Evolutionary conservation across 2,113 vertebrate genomes (phyloP).

Genomic region (Prunella himalayana): DNA sequence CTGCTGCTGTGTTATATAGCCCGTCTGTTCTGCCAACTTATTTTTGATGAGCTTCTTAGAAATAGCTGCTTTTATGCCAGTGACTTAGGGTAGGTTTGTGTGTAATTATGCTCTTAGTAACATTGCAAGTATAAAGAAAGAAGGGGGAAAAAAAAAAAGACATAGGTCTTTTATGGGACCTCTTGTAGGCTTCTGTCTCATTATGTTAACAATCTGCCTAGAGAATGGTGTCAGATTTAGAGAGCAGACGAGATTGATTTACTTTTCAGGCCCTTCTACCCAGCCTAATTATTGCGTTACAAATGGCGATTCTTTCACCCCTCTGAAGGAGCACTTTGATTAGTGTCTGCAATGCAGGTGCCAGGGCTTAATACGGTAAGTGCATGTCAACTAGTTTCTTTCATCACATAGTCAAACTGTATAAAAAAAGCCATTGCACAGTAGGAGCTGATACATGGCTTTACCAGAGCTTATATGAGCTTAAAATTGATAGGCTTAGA

Average conservation of each 20-base stretch:
- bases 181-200: slow-evolving; percentile 72
- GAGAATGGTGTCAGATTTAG: slow-evolving; percentile 72
- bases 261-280: slow-evolving; percentile 72
- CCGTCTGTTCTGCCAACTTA: slow-evolving; percentile 65
- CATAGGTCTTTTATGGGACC: slow-evolving; percentile 59
- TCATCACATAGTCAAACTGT: slow-evolving; percentile 42
- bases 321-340: slow-evolving; percentile 74
- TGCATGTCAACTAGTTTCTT: slow-evolving; percentile 73
- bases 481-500: slow-evolving; percentile 18
- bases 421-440: slow-evolving; percentile 17
- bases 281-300: slow-evolving; percentile 78
- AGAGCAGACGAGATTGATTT: slow-evolving; percentile 77
- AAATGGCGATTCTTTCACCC: slow-evolving; percentile 78
- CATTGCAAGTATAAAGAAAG: slow-evolving; percentile 56
- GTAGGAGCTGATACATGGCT: background rate
- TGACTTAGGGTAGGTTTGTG: slow-evolving; percentile 58
- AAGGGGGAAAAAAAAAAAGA: background rate
- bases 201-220: slow-evolving; percentile 78
- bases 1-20: slow-evolving; percentile 39
- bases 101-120: slow-evolving; percentile 68
- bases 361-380: slow-evolving; percentile 58
- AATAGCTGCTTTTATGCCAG: slow-evolving; percentile 47
- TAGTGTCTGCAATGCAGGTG: slow-evolving; percentile 72
- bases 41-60: slow-evolving; percentile 56
- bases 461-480: background rate